These are phyloP conservation scores for Chromoteleia sp. DNA, from an alignment of 2,888 invertebrate species.

Conservation along the genomic window DNA sequence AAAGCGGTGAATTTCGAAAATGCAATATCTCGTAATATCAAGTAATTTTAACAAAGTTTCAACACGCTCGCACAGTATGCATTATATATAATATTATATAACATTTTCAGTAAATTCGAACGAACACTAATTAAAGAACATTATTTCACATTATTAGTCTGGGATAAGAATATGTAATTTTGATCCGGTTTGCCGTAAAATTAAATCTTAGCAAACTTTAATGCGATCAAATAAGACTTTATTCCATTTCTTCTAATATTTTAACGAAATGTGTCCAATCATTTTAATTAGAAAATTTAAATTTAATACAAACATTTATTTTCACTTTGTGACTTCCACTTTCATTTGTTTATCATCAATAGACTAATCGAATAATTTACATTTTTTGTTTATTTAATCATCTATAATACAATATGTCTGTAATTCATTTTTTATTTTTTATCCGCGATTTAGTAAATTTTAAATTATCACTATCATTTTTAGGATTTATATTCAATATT, in stretches of 20 bases:
- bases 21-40: conserved; percentile 37
- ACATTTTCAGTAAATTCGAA: conserved; percentile 17
- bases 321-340: conserved; percentile 12
- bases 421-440: too few relatives aligned
- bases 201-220: conserved; percentile 33
- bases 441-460: too few relatives aligned
- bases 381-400: too few relatives aligned
- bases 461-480: too few relatives aligned
- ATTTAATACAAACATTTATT: too few relatives aligned
- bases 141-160: conserved; percentile 40
- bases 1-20: conserved; percentile 43
- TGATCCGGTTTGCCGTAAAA: conserved; percentile 24
- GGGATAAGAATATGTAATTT: conserved; percentile 39
- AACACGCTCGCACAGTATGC: not conserved
- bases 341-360: too few relatives aligned
- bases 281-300: too few relatives aligned
- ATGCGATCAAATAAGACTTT: conserved; percentile 31
- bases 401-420: too few relatives aligned
- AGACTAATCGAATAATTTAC: too few relatives aligned
- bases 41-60: conserved; percentile 32
- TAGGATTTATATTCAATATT: too few relatives aligned
- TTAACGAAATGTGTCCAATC: too few relatives aligned
- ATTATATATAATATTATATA: conserved; percentile 8
- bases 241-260: too few relatives aligned
- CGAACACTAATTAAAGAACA: conserved; percentile 43